Evolutionary conservation across 2,888 invertebrate genomes (phyloP), one percentile per base, ranked within the genome.

Genomic region (Ganaspis brasiliensis): DNA sequence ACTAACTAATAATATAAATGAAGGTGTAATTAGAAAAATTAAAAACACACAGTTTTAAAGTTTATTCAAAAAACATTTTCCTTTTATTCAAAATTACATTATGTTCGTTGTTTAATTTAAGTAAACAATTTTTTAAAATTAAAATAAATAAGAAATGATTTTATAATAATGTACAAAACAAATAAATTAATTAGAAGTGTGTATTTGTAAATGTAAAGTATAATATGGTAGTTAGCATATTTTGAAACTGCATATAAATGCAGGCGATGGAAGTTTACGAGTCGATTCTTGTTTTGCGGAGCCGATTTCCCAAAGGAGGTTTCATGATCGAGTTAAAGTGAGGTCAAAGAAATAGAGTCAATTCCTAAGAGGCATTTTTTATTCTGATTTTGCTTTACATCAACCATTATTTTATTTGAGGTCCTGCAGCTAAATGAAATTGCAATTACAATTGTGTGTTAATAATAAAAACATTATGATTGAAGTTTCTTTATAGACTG

Each of bases 261-360:
- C n/a, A 59, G 8, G 31, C n/a, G 16, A 16, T 31, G 31, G 31
- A 16, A 19, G 35, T 37, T 61, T 37, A 16, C 19, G 21, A 40
- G 16, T 63, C 9, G 19, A 37, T 63, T 63, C 19, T 40, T 40
- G 12, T n/a, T 63, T 40, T 63, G 52, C 19, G 52, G n/a, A 19
- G 52, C 24, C 40, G 63, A 63, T 40, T 63, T 40, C 40, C 63
- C 40, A 40, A 40, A 63, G 63, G 63, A 14, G 21, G 8, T 21
- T 21, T 63, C n/a, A 40, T 40, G 63, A 40, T 14, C 63, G 40
- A 63, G 21, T 63, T 37, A 5, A 63, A 40, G 16, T 61, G 31
- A 14, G 40, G n/a, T 40, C 8, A 24, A 21, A 63, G 37, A 63
- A 40, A 40, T 21, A 63, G 21, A 63, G 19, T 40, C 40, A 24